Percentiles rank a stretch among this genome's conserved stretches.
These are phyloP conservation scores for Mythimna impura DNA, from an alignment of 2,888 invertebrate species.

Conservation along the genomic window DNA sequence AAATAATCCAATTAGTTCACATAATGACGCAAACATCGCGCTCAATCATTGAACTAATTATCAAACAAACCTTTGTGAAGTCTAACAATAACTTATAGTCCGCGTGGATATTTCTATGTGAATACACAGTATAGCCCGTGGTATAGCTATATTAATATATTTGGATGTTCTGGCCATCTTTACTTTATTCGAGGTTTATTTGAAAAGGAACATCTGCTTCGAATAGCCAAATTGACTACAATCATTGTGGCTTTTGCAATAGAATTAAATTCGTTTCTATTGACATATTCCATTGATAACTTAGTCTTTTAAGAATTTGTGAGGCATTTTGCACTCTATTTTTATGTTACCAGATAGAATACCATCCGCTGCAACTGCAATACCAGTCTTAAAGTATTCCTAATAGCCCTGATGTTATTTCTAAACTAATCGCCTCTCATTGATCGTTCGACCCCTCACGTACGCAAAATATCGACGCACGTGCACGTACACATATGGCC, in stretches of 20 bases:
- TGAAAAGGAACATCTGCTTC: neutral
- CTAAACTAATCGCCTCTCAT: slow-evolving; percentile 66
- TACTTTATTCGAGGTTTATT: neutral
- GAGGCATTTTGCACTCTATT: neutral
- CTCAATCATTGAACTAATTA: slow-evolving; percentile 44
- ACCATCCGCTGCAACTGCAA: slow-evolving; percentile 5
- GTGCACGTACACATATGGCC: slow-evolving; percentile 68
- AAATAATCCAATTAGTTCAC: slow-evolving; percentile 56
- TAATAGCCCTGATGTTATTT: slow-evolving; percentile 47
- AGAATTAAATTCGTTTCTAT: neutral
- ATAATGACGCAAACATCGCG: slow-evolving; percentile 51
- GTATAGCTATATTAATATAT: neutral
- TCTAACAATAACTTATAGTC: slow-evolving; percentile 31
- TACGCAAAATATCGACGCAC: slow-evolving; percentile 68
- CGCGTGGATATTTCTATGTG: neutral
- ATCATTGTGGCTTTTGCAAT: neutral
- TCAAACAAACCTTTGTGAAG: slow-evolving; percentile 30
- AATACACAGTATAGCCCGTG: neutral
- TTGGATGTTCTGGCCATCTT: neutral
- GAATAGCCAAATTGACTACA: neutral
- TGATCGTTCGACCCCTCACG: slow-evolving; percentile 71
- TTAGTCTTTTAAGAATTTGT: neutral
- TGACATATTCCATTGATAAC: neutral
- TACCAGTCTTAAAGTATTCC: slow-evolving; percentile 24
- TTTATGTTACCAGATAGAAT: neutral